Base-by-base conservation (phyloP, 2,888 invertebrate species). In the Tetragonula carbonaria region DNA sequence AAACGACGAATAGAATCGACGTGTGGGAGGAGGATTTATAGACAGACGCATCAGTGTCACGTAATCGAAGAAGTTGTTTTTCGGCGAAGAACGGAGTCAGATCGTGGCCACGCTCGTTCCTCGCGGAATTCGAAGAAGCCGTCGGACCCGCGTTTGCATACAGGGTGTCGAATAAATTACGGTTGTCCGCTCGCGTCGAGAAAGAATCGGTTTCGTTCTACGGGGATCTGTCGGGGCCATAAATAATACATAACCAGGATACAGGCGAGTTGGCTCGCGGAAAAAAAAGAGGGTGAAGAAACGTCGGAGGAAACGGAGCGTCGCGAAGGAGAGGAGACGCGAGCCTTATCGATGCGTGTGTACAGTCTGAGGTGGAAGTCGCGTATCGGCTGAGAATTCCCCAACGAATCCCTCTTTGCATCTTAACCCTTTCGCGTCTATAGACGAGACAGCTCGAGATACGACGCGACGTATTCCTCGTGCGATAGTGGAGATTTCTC, bases 81-180 rank as follows among this genome's bases (percentile, higher is more conserved):
- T 80, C 70, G 62, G 53, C 23, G 68, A 53, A 18, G 65, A 33
- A 51, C 6, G 51, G 33, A 28, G 16, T 18, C 38, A 51, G 80
- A n/a, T 71, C 66, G 59, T n/a, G 55, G 50, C 28, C 21, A 51
- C 8, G 71, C 67, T 78, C 72, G 75, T 82, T 68, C 76, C 65
- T 21, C 63, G 71, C 50, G 53, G 68, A 73, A 82, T 82, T 82
- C 57, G 75, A 80, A 75, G 68, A 55, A 80, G 80, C 77, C 71
- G 67, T 77, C 70, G 51, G 59, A 18, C 63, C 63, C 79, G 78
- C 80, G 73, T 90, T 88, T 86, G 84, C 90, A 86, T 90, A 87
- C 68, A 82, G 86, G 84, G 80, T 80, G 84, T 85, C 85, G 88
- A 90, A 89, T 90, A 90, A 89, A 90, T 89, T 87, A 89, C 86